phyloP scores from a whole-genome alignment of 2,113 vertebrate species.

The Dryoscopus gambensis region DNA sequence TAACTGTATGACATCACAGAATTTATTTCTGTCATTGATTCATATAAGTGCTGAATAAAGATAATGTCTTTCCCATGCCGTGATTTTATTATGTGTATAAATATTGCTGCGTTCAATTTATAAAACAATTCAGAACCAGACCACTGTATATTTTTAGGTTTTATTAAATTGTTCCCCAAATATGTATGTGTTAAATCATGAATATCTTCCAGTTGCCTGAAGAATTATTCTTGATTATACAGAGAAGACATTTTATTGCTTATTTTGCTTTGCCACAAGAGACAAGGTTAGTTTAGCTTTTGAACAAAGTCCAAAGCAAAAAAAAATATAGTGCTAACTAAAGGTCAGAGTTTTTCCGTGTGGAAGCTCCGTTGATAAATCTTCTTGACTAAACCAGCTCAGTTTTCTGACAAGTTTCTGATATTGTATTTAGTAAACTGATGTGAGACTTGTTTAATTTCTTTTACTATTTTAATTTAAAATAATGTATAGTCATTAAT shows the following conservation, averaged over 20 bases:
- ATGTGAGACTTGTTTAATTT: neutral
- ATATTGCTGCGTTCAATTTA: neutral
- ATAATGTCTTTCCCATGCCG: neutral
- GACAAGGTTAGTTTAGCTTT: neutral
- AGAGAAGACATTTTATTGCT: neutral
- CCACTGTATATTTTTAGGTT: neutral
- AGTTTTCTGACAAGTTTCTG: neutral
- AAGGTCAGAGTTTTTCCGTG: neutral
- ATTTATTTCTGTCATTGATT: neutral
- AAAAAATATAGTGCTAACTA: neutral
- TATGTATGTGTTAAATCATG: neutral
- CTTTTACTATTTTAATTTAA: neutral
- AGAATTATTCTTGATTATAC: neutral
- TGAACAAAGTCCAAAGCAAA: neutral
- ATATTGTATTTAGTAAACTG: neutral
- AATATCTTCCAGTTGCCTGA: neutral
- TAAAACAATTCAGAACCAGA: neutral
- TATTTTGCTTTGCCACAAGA: neutral
- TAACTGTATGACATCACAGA: neutral
- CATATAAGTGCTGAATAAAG: neutral
- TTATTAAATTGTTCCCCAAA: conserved; percentile 20
- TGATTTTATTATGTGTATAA: neutral
- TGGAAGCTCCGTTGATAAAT: neutral
- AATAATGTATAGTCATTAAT: neutral
- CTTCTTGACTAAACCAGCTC: neutral